Evolutionary conservation across 2,113 vertebrate species (phyloP), one percentile per base, ranked within the genome.

Genomic region (Upupa epops): DNA sequence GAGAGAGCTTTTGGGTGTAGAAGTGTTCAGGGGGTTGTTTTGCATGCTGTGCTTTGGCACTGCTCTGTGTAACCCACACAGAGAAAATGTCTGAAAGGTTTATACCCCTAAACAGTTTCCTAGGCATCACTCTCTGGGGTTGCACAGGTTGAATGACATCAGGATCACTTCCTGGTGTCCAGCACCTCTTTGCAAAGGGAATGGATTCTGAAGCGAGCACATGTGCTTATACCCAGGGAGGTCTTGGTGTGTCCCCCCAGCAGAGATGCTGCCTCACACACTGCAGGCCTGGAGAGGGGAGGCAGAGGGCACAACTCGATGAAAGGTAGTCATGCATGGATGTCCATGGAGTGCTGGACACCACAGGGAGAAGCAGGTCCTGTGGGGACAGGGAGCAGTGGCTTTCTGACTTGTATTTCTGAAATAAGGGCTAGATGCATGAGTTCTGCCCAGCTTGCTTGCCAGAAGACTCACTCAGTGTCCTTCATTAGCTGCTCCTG

Each of bases 21-120:
- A 81, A 81, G 37, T 61, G 84, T 61, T 40, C 55, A 51, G 76
- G 60, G 36, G 69, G 24, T 80, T 31, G 37, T 78, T 91, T 85
- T 73, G 69, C 55, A 14, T 52, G 65, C 65, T 76, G 56, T 54
- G 78, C 37, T 64, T 92, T 93, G 74, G 74, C 55, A 90, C 51
- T 59, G 12, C 32, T 74, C 49, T 48, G 28, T 34, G 61, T 48
- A 84, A 82, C 69, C 14, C 64, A 69, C 25, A 48, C 32, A 73
- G 51, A 63, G 60, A 80, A 81, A 90, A 70, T 13, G 17, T 64
- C 25, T 55, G 40, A 37, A 31, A 86, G 13, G 52, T 64, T 52
- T 37, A 31, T 52, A 34, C 19, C 61, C 63, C 42, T 9, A 63
- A 63, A 74, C 22, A 32, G 48, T 28, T 88, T 46, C 51, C 45